These are phyloP conservation scores for Papilio aristodemus DNA, from an alignment of 1,140 invertebrate species.

Conservation along the genomic window DNA sequence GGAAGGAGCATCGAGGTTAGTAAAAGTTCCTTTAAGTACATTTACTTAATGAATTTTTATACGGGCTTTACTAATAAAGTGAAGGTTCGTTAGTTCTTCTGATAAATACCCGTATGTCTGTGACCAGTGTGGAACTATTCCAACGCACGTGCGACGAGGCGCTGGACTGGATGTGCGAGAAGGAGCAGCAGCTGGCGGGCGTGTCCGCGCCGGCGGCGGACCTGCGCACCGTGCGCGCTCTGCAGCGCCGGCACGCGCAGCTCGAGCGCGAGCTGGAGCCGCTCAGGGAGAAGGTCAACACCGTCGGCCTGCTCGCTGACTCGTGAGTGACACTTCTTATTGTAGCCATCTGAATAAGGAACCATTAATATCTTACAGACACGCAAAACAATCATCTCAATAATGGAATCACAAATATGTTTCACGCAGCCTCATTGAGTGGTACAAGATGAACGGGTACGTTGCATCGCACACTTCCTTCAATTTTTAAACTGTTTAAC, in stretches of 20 bases:
- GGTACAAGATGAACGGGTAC: constrained; percentile 49
- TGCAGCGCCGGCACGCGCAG: constrained; percentile 94
- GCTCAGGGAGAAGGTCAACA: constrained; percentile 92
- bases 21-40: too few relatives aligned
- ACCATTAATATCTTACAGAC: too few relatives aligned
- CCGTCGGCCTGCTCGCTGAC: constrained; percentile 90
- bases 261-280: constrained; percentile 94
- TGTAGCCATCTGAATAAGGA: too few relatives aligned
- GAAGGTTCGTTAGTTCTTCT: too few relatives aligned
- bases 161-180: constrained; percentile 96
- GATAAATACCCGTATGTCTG: neutral
- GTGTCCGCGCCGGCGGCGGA: constrained; percentile 90
- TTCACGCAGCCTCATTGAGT: constrained; percentile 53
- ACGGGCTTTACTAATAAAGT: too few relatives aligned
- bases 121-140: constrained; percentile 96
- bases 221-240: constrained; percentile 93
- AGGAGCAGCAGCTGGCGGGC: constrained; percentile 91
- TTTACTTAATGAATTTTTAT: too few relatives aligned
- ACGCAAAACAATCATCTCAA: too few relatives aligned
- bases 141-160: constrained; percentile 96
- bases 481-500: too few relatives aligned
- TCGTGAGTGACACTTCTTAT: too few relatives aligned
- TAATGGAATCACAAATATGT: constrained; percentile 13
- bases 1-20: constrained; percentile 91
- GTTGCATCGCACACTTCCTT: constrained; percentile 10